phyloP scores from a whole-genome alignment of 2,113 vertebrate species.

The Neofelis nebulosa region DNA sequence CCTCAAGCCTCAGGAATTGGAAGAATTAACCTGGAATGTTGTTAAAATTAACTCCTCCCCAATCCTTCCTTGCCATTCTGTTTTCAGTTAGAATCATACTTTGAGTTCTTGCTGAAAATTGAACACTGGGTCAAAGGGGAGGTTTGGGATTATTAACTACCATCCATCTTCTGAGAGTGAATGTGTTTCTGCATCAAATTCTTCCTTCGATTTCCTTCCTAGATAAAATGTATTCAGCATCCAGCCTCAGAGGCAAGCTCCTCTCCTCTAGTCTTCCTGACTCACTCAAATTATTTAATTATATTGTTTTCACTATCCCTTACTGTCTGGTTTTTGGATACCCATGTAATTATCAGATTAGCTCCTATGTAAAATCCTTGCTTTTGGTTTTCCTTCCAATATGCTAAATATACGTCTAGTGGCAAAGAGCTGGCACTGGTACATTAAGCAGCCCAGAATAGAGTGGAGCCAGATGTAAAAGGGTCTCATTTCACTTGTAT shows the following conservation, averaged over 20 bases:
- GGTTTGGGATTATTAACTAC: constrained; percentile 42
- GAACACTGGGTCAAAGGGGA: constrained; percentile 34
- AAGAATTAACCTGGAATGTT: constrained; percentile 44
- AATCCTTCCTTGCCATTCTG: not conserved
- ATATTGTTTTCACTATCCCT: constrained; percentile 64
- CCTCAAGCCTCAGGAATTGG: constrained; percentile 32
- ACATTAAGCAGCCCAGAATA: constrained; percentile 30
- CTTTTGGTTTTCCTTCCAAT: constrained; percentile 68
- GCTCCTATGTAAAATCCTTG: constrained; percentile 64
- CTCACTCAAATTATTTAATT: constrained; percentile 73
- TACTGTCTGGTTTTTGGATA: constrained; percentile 65
- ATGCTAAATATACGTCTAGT: constrained; percentile 70
- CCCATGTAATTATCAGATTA: constrained; percentile 80
- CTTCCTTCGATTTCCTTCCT: constrained; percentile 42
- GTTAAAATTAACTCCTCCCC: constrained; percentile 39
- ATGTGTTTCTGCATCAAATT: not conserved
- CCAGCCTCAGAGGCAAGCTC: not conserved
- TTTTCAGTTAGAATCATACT: constrained; percentile 39
- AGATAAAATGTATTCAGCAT: not conserved
- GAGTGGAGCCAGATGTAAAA: constrained; percentile 36
- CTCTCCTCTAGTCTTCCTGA: constrained; percentile 33
- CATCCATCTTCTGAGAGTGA: constrained; percentile 22
- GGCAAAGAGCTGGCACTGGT: constrained; percentile 60
- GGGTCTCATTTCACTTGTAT: not conserved
- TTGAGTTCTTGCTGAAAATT: constrained; percentile 25